Base-by-base conservation (phyloP, 92 coral and sea anemone species). In the Micromussa lordhowensis region DNA sequence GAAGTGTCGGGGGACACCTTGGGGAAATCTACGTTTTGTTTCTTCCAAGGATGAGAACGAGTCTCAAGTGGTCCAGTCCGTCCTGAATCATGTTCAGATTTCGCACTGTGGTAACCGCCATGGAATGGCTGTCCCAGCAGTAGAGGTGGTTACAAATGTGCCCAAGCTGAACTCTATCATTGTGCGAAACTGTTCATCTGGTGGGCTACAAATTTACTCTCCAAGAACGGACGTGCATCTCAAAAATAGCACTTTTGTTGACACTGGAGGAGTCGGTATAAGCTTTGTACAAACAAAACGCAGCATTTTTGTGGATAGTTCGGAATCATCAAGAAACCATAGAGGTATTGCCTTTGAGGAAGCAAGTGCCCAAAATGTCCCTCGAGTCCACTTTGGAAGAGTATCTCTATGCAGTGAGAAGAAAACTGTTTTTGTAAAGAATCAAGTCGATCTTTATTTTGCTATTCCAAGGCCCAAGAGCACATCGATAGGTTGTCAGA, bases 11-110 rank as follows among this genome's bases (percentile, higher is more conserved):
- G 87, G 51, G 3, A 40, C 34, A 35, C 77, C 91, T 29, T 93
- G 95, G 95, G 95, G 93, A 29, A 85, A 91, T 24, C 35, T 93
- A 29, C 78, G 91, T 21, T 82, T 90, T 71, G 85, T 88, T 0
- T 83, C 89, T 5, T 75, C 78, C 32, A 63, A 73, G 59, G 93
- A 93, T 1, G n/a, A 22, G 28, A 26, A 72, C 16, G 18, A 4
- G 35, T 24, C 44, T 21, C 59, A 77, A 68, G 63, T 49, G 59
- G n/a, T n/a, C 51, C 81, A 49, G 24, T 93, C 95, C 0, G 83
- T 83, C 8, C 78, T 93, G 84, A 88, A 82, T 36, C 82, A 90
- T 72, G 93, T 90, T 18, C 68, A 87, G 1, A 68, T 93, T 31
- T 17, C 81, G 15, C 36, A 90, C 72, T 90, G 95, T 80, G 95